Percentiles rank a stretch among this genome's conserved stretches.
Evolutionary conservation across 1,140 invertebrate species (phyloP).

Genomic region (Microplitis mediator): DNA sequence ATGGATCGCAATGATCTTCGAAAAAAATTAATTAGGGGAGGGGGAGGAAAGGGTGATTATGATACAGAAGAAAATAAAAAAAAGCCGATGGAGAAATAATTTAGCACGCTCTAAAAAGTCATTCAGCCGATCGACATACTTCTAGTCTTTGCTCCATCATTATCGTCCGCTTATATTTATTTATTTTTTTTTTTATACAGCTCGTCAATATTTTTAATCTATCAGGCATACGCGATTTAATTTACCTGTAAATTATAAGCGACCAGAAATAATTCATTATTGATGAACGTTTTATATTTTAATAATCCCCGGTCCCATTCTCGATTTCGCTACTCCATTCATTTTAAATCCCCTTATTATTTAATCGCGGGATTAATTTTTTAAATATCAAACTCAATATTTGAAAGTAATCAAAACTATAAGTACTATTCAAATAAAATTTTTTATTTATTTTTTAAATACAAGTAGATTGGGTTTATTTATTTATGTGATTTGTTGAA

Average conservation of each 20-base stretch:
- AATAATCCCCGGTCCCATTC: no score
- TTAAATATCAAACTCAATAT: no score
- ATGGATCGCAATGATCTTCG: neutral
- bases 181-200: neutral
- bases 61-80: neutral
- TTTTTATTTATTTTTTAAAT: no score
- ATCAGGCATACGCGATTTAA: no score
- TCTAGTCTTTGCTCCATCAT: neutral
- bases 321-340: no score
- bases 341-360: no score
- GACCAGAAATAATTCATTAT: no score
- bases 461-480: no score
- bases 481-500: no score
- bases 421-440: neutral
- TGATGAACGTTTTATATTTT: no score
- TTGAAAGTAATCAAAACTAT: neutral
- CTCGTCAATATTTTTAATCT: neutral
- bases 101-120: constrained; percentile 16
- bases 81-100: neutral
- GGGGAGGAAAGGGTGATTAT: neutral
- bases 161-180: neutral
- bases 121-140: constrained; percentile 5
- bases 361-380: no score
- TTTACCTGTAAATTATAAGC: neutral
- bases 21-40: neutral